phyloP scores from a whole-genome alignment of 2,113 vertebrate genomes.

The Misgurnus mizolepis region DNA sequence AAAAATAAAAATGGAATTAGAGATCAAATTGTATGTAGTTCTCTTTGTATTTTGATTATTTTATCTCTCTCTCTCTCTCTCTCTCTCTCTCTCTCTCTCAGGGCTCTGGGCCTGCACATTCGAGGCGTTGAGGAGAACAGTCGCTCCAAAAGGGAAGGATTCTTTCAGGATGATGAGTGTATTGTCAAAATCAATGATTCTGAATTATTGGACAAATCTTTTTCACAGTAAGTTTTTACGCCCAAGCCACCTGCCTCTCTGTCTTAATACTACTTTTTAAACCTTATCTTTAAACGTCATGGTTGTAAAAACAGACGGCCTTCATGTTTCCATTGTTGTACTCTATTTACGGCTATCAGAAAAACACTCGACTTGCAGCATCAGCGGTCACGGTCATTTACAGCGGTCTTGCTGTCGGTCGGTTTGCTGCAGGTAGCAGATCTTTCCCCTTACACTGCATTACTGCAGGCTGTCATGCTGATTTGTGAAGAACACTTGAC shows the following conservation, averaged over 20 bases:
- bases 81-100: conserved; percentile 51
- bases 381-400: conserved; percentile 32
- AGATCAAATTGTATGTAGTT: too few relatives aligned
- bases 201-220: conserved; percentile 90
- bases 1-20: too few relatives aligned
- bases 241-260: not conserved
- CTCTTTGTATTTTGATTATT: not conserved
- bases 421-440: not conserved
- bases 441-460: not conserved
- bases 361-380: conserved; percentile 6
- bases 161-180: conserved; percentile 92
- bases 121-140: conserved; percentile 92
- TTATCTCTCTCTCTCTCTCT: too few relatives aligned
- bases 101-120: conserved; percentile 89
- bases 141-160: conserved; percentile 84
- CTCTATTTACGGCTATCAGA: conserved; percentile 40
- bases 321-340: conserved; percentile 38
- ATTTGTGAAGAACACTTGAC: not conserved
- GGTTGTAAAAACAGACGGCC: conserved; percentile 23
- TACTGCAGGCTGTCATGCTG: conserved; percentile 9
- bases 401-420: conserved; percentile 8
- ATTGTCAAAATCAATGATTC: conserved; percentile 91
- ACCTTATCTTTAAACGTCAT: conserved; percentile 24
- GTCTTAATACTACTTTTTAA: not conserved
- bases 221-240: conserved; percentile 84